Evolutionary conservation across 2,888 invertebrate species (phyloP).

Genomic region (Campopleginae sp.): DNA sequence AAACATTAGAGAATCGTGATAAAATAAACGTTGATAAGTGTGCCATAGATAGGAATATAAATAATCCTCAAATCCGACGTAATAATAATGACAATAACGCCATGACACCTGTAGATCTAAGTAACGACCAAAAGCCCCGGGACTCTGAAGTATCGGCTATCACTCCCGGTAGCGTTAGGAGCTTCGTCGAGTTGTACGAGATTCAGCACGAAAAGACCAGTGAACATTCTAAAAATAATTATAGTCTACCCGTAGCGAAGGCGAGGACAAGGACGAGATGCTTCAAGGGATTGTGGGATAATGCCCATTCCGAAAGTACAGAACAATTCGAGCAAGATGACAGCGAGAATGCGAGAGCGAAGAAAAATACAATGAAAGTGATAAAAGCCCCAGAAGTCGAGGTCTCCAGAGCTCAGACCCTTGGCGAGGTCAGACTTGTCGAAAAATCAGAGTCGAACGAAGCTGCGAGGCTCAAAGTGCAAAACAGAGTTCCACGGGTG

Average conservation of each 20-base stretch:
- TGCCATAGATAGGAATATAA: conserved; percentile 79
- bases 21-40: conserved; percentile 75
- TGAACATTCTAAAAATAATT: conserved; percentile 75
- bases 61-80: conserved; percentile 70
- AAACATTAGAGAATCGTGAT: conserved; percentile 40
- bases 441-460: conserved; percentile 12
- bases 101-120: conserved; percentile 81
- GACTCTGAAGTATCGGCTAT: conserved; percentile 73
- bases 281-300: conserved; percentile 53
- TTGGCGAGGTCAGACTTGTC: neutral
- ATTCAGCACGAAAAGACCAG: conserved; percentile 74
- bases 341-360: neutral
- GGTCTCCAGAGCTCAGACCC: conserved; percentile 14
- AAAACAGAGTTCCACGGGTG: conserved; percentile 1
- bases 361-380: neutral
- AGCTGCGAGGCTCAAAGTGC: neutral
- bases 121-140: conserved; percentile 79
- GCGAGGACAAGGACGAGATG: conserved; percentile 53
- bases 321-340: conserved; percentile 21
- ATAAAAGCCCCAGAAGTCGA: conserved; percentile 21
- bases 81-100: conserved; percentile 82
- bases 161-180: conserved; percentile 82
- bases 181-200: conserved; percentile 81
- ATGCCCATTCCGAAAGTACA: conserved; percentile 28
- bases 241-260: conserved; percentile 66